phyloP scores from a whole-genome alignment of 2,797 vertebrate species.

The Lepilemur septentrionalis region DNA sequence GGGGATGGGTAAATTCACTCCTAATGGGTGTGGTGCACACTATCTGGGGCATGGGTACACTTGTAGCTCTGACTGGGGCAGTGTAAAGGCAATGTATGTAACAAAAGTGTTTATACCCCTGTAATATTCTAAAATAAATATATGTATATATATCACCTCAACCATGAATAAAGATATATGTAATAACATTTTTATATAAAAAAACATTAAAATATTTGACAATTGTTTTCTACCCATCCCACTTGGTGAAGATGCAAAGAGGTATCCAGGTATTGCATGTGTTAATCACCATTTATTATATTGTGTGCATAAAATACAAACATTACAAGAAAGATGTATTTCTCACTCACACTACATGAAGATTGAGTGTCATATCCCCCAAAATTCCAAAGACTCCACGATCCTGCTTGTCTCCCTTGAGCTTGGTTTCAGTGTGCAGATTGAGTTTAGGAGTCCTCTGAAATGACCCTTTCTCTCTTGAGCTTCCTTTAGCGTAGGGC shows the following conservation, averaged over 20 bases:
- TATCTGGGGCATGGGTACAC: too few relatives aligned
- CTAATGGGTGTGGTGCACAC: too few relatives aligned
- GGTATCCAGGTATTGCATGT: neutral
- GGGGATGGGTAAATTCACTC: too few relatives aligned
- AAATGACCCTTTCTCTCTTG: neutral
- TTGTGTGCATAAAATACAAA: neutral
- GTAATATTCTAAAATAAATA: too few relatives aligned
- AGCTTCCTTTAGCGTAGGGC: neutral
- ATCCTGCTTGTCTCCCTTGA: neutral
- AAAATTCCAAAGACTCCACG: too few relatives aligned
- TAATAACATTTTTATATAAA: neutral
- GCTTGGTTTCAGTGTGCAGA: neutral
- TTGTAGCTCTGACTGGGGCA: too few relatives aligned
- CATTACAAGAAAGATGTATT: neutral
- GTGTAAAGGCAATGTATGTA: too few relatives aligned
- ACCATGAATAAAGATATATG: neutral
- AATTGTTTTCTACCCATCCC: neutral
- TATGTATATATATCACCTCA: neutral
- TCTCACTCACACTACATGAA: neutral
- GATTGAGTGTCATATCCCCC: neutral
- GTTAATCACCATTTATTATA: neutral
- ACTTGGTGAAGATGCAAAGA: neutral
- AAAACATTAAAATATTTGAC: neutral
- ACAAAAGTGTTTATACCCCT: too few relatives aligned
- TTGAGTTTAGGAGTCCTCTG: neutral